Evolutionary conservation across 2,888 invertebrate genomes (phyloP), one percentile per base, ranked within the genome.

Genomic region (Tinea pellionella): DNA sequence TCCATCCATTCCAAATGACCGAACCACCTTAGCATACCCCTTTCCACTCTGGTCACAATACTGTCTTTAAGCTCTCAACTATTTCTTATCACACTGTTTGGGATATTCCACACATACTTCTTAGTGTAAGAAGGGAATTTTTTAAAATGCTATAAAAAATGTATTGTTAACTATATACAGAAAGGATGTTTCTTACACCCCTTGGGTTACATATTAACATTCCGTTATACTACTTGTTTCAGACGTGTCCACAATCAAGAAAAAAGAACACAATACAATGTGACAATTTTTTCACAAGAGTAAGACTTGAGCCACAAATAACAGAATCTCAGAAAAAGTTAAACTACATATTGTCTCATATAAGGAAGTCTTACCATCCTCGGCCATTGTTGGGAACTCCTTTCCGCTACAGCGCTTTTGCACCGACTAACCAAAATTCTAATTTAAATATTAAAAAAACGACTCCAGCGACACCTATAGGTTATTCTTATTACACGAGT

Each of bases 161-260:
- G n/a, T n/a, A n/a, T n/a, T n/a, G n/a, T n/a, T n/a, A n/a, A n/a
- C n/a, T n/a, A n/a, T n/a, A n/a, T n/a, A n/a, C n/a, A n/a, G n/a
- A n/a, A n/a, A n/a, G n/a, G n/a, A n/a, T n/a, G n/a, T n/a, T n/a
- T n/a, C n/a, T n/a, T n/a, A n/a, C n/a, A n/a, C n/a, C n/a, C n/a
- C n/a, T n/a, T n/a, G n/a, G n/a, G n/a, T n/a, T n/a, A n/a, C n/a
- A n/a, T n/a, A n/a, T n/a, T n/a, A n/a, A n/a, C 24, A 24, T 24
- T 24, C 24, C 2, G 24, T 24, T 24, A 6, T 24, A 24, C 24
- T 43, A 7, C 18, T 30, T 51, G 16, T 47, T 47, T 74, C 73
- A 85, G 85, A 80, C 78, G 0, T 83, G 82, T 30, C 83, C 85
- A 0, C 19, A 67, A 1, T 69, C 77, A 2, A 78, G 73, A 61